Evolutionary conservation across 2,888 invertebrate genomes (phyloP), one percentile per base, ranked within the genome.

Genomic region (Megalurothrips usitatus): DNA sequence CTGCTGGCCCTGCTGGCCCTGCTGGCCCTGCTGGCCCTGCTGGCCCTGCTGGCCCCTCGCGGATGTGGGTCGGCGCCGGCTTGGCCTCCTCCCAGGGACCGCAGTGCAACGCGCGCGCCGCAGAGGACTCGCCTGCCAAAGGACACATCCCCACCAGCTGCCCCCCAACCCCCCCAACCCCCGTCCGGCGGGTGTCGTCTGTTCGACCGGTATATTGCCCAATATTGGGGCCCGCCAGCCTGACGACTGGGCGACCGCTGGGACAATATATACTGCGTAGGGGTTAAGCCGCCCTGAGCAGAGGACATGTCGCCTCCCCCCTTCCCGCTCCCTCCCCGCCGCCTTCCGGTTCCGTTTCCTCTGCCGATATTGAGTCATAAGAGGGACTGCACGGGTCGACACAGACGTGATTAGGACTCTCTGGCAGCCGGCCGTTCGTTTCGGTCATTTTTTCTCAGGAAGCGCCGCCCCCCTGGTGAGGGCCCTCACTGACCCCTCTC

Each of bases 281-380:
- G 19, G 58, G 58, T 58, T 17, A 58, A 58, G 58, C 58, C 58
- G 14, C 4, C 58, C 58, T 6, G 58, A 14, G 58, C 19, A 6
- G 4, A 58, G 19, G 58, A 75, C 68, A 23, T n/a, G 68, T 58
- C 68, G 2, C 68, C 68, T 26, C 11, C 68, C 26, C 68, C 23
- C 26, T 10, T 9, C 26, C 68, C 10, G 26, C 68, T 10, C 4
- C 68, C 23, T 23, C 23, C 10, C 68, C 26, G 9, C 26, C 23
- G 9, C 68, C 11, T 23, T 12, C 68, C 68, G 68, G 11, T 75
- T 75, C 68, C 68, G 58, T 58, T 58, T 58, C 58, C 58, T 17
- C 14, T n/a, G 68, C 26, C 68, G 68, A 75, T 75, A 75, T 75
- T 23, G 68, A 75, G 68, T 75, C 68, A 75, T 75, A 26, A 75